Evolutionary conservation across 2,888 invertebrate genomes (phyloP), one percentile per base, ranked within the genome.

Genomic region (Pterostichus madidus): DNA sequence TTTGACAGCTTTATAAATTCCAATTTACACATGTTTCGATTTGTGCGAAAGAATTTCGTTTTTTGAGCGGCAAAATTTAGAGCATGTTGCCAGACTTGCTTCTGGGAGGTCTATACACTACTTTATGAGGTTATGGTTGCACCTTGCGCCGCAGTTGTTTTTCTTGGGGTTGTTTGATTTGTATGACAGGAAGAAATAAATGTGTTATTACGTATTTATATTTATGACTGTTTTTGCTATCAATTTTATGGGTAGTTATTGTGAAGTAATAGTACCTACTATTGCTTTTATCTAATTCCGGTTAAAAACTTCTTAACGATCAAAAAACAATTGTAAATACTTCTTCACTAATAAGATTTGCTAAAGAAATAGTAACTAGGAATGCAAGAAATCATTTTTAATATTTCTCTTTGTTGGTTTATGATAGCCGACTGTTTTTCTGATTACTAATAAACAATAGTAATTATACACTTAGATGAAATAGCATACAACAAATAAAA

Each of bases 1-100:
- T 85, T 84, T 80, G 84, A 83, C 85, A 84, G 81, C 83, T 84
- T 84, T 84, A 84, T 84, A 85, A 85, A 85, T 85, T 85, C 84
- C 84, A 84, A 83, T 82, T 81, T 85, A 83, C 85, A 84, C 85
- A 83, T 84, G 82, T 78, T 80, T 76, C 84, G 73, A 84, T 82
- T 82, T 73, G 81, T 44, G 46, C 52, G 15, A 52, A 61, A 46
- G 78, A 78, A 78, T 78, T 75, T 78, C n/a, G 61, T 78, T 78
- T 78, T 78, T 78, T 61, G 75, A 52, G 56, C 53, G 80, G 13
- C 71, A 73, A 80, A n/a, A 80, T 73, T 71, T 71, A 56, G 80
- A 80, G 80, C 80, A 80, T 15, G 15, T 61, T 32, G 46, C 17
- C 31, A 7, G 32, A 68, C 68, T 44, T 64, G 17, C 77, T 79